Evolutionary conservation across 2,113 vertebrate genomes (phyloP).

Genomic region (Lichenostomus cassidix): DNA sequence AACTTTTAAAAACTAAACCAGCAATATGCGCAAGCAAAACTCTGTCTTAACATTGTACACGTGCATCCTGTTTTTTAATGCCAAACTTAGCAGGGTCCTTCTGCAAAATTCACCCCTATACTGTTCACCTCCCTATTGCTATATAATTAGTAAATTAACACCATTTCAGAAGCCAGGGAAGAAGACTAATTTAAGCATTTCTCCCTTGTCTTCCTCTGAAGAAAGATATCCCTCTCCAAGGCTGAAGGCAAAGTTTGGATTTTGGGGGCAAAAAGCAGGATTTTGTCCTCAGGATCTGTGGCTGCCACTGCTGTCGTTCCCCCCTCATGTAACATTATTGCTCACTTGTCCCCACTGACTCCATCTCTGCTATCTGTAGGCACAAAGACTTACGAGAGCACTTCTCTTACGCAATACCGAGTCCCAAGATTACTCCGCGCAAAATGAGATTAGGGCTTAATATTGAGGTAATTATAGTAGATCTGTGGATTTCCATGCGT

Average conservation of each 20-base stretch:
- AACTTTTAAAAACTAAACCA: neutral
- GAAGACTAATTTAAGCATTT: neutral
- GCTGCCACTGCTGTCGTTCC: neutral
- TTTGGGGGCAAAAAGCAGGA: neutral
- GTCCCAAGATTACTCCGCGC: conserved; percentile 34
- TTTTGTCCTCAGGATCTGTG: neutral
- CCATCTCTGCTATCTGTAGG: neutral
- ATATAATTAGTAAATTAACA: neutral
- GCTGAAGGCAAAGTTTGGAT: neutral
- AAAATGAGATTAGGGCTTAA: conserved; percentile 57
- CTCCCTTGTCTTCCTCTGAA: neutral
- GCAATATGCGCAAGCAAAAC: neutral
- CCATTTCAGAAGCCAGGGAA: neutral
- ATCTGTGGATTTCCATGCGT: neutral
- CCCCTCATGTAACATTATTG: neutral
- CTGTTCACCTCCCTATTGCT: neutral
- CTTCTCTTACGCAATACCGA: neutral
- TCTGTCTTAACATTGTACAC: neutral
- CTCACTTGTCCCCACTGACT: neutral
- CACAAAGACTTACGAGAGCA: neutral
- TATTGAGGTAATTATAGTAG: conserved; percentile 55
- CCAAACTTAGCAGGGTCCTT: neutral
- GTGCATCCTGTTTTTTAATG: neutral
- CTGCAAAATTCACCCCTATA: neutral
- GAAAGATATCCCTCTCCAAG: neutral